Percentiles rank a stretch among this genome's conserved stretches.
Conservation (phyloP, 2,888 invertebrate genomes). For the Agriopis leucophaearia region DNA sequence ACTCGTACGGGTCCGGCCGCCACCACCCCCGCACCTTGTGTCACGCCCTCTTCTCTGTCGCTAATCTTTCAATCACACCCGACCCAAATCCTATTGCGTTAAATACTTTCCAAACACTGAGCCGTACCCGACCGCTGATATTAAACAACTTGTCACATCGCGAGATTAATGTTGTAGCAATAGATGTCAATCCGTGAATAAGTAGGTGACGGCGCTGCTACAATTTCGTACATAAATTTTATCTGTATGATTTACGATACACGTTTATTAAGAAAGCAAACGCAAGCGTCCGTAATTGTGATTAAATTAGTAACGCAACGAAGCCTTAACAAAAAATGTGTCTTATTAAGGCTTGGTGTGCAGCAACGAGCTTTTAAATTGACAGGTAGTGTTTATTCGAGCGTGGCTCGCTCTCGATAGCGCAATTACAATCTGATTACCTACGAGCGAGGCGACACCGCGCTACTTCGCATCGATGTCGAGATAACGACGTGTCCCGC, state of each 20-base stretch:
- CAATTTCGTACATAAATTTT: conserved; percentile 7
- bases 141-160: conserved; percentile 27
- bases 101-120: conserved; percentile 31
- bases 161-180: conserved; percentile 26
- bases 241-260: conserved; percentile 24
- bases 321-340: conserved; percentile 33
- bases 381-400: conserved; percentile 66
- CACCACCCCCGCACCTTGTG: conserved; percentile 54
- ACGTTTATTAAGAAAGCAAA: conserved; percentile 27
- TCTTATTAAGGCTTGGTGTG: conserved; percentile 35
- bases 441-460: conserved; percentile 67
- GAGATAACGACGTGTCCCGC: conserved; percentile 78
- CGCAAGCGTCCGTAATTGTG: conserved; percentile 25
- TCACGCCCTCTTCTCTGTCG: conserved; percentile 52
- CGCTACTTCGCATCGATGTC: conserved; percentile 57
- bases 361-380: conserved; percentile 61
- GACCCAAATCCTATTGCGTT: conserved; percentile 36
- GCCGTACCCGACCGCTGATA: conserved; percentile 16
- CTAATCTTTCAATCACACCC: conserved; percentile 70
- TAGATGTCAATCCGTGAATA: conserved; percentile 25
- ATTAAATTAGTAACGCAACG: conserved; percentile 35
- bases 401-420: conserved; percentile 64
- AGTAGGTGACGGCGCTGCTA: conserved; percentile 18
- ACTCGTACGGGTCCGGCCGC: conserved; percentile 52
- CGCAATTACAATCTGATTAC: conserved; percentile 80